phyloP scores from a whole-genome alignment of 2,888 invertebrate genomes.

The Leptinotarsa juncta region DNA sequence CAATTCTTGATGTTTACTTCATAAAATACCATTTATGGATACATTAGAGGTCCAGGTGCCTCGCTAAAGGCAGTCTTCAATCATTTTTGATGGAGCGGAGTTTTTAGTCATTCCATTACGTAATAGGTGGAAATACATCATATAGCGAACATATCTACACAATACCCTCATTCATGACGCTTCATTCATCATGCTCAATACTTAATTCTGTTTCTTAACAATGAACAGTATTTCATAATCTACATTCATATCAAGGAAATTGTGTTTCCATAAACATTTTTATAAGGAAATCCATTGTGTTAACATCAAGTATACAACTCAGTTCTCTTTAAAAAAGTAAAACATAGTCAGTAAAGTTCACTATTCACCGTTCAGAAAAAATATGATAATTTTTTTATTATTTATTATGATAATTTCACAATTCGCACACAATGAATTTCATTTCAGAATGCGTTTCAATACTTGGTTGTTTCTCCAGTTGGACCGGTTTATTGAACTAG shows the following conservation, averaged over 20 bases:
- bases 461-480: no score
- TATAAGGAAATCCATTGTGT: not conserved
- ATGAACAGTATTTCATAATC: slow-evolving; percentile 5
- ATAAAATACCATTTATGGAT: no score
- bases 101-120: not conserved
- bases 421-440: no score
- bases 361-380: not conserved
- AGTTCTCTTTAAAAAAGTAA: not conserved
- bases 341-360: not conserved
- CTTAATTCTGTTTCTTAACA: not conserved
- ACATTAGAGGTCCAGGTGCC: no score
- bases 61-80: no score
- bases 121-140: not conserved
- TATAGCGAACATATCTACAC: slow-evolving; percentile 4
- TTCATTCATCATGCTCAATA: slow-evolving; percentile 8
- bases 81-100: not conserved
- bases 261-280: slow-evolving; percentile 2
- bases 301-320: not conserved
- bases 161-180: slow-evolving; percentile 1
- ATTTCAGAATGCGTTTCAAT: no score
- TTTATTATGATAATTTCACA: no score
- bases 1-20: no score
- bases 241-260: not conserved
- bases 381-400: not conserved
- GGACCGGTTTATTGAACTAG: no score